phyloP scores from a whole-genome alignment of 2,888 invertebrate genomes.

The Epistrophe grossulariae region DNA sequence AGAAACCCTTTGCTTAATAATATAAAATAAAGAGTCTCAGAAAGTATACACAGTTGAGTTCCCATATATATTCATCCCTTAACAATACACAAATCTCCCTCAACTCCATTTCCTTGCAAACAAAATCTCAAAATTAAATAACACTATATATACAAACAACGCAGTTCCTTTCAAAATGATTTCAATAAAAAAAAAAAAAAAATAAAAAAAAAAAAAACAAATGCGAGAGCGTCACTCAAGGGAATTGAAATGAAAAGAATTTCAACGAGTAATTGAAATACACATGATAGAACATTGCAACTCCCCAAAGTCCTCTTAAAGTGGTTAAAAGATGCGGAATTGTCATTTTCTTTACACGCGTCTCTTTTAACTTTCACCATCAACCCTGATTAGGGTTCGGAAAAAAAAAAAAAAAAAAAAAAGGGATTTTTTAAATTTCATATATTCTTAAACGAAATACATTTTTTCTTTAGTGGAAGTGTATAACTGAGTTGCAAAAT shows the following conservation, averaged over 20 bases:
- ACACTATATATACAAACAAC: neutral
- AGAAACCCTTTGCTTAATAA: neutral
- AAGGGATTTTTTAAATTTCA: neutral
- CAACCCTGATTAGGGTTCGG: slow-evolving; percentile 21
- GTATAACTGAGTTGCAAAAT: no score
- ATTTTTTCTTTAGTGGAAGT: no score
- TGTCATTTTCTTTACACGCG: slow-evolving; percentile 9
- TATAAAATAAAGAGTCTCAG: neutral
- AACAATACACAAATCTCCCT: neutral
- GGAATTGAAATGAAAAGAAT: slow-evolving; percentile 39
- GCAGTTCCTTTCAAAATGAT: neutral
- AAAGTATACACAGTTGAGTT: neutral
- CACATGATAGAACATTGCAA: slow-evolving; percentile 32
- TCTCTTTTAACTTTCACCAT: slow-evolving; percentile 5
- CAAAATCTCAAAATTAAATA: slow-evolving; percentile 30
- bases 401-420: neutral
- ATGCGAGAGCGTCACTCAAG: slow-evolving; percentile 35
- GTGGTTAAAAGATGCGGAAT: slow-evolving; percentile 19
- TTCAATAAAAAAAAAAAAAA: slow-evolving; percentile 1
- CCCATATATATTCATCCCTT: neutral
- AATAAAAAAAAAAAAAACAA: slow-evolving; percentile 18
- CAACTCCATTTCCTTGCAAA: neutral
- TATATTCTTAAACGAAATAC: no score
- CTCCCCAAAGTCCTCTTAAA: slow-evolving; percentile 53
- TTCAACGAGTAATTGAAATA: slow-evolving; percentile 57